A percentile compares a stretch with the other conserved stretches of the same genome.
Conservation (phyloP, 2,888 invertebrate genomes). For the Drosophila barbarae region DNA sequence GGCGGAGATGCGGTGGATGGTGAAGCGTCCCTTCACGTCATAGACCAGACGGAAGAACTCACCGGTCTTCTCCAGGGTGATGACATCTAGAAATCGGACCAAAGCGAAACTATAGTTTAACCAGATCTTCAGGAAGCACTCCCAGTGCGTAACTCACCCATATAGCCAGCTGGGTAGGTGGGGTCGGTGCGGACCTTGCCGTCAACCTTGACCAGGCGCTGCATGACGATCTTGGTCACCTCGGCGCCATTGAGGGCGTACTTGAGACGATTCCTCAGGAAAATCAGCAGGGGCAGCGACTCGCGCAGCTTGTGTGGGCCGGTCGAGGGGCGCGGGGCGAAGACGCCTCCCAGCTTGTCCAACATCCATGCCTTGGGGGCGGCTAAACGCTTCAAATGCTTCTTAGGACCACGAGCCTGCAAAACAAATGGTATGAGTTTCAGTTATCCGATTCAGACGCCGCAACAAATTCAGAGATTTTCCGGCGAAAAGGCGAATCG, state of each 20-base stretch:
- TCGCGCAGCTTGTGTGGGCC: slow-evolving; percentile 99
- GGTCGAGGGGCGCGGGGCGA: slow-evolving; percentile 97
- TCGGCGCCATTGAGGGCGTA: slow-evolving; percentile 98
- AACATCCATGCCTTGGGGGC: slow-evolving; percentile 99
- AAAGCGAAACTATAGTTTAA: not conserved
- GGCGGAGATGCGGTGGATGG: slow-evolving; percentile 96
- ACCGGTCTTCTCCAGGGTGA: slow-evolving; percentile 98
- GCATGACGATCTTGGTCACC: slow-evolving; percentile 98
- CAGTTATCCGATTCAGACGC: not conserved
- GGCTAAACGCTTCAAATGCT: slow-evolving; percentile 99
- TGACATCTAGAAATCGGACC: slow-evolving; percentile 87
- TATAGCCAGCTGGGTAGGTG: slow-evolving; percentile 98
- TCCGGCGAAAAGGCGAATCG: not conserved
- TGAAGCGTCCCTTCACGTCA: slow-evolving; percentile 99
- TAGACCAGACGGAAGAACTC: slow-evolving; percentile 99
- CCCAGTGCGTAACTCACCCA: slow-evolving; percentile 87
- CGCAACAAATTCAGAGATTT: slow-evolving; percentile 6
- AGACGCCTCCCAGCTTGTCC: slow-evolving; percentile 98
- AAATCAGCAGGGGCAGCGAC: slow-evolving; percentile 96
- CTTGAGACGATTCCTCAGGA: slow-evolving; percentile 97
- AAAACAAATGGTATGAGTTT: slow-evolving; percentile 56
- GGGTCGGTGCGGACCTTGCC: slow-evolving; percentile 98
- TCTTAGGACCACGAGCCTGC: slow-evolving; percentile 98
- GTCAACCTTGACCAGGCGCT: slow-evolving; percentile 98
- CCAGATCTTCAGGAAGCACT: not conserved